Evolutionary conservation across 1,140 invertebrate species (phyloP).

Genomic region (Drosophila navojoa): DNA sequence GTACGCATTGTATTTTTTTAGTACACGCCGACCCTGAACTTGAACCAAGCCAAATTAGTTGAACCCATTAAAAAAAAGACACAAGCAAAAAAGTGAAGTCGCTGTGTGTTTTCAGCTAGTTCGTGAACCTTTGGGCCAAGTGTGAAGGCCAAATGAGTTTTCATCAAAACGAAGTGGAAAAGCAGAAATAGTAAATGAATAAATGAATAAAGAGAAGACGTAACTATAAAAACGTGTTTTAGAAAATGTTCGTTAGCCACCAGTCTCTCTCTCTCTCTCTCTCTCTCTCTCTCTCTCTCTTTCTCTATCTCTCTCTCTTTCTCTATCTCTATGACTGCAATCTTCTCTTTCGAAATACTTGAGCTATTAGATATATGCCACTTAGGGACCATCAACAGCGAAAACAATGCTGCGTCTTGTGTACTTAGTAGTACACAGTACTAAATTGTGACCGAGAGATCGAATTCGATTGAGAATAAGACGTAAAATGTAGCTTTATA

Average conservation of each 20-base stretch:
- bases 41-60: conserved; percentile 55
- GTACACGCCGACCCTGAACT: conserved; percentile 67
- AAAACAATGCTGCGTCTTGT: not conserved
- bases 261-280: not conserved
- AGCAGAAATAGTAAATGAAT: conserved; percentile 1
- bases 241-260: conserved; percentile 20
- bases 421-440: conserved; percentile 1
- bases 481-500: too few relatives aligned
- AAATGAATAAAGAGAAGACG: conserved; percentile 16
- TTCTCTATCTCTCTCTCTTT: conserved; percentile 11
- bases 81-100: conserved; percentile 45
- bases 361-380: conserved; percentile 16
- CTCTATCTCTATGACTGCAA: not conserved
- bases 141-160: conserved; percentile 72
- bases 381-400: conserved; percentile 1
- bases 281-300: conserved; percentile 6
- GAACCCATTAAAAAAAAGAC: conserved; percentile 36
- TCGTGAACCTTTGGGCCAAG: conserved; percentile 75
- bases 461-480: too few relatives aligned
- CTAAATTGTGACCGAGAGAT: not conserved
- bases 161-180: conserved; percentile 15
- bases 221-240: conserved; percentile 52
- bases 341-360: conserved; percentile 12
- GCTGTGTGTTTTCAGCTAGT: conserved; percentile 43
- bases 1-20: conserved; percentile 40